These are phyloP conservation scores for Atta colombica DNA, from an alignment of 1,140 invertebrate species.

Conservation along the genomic window DNA sequence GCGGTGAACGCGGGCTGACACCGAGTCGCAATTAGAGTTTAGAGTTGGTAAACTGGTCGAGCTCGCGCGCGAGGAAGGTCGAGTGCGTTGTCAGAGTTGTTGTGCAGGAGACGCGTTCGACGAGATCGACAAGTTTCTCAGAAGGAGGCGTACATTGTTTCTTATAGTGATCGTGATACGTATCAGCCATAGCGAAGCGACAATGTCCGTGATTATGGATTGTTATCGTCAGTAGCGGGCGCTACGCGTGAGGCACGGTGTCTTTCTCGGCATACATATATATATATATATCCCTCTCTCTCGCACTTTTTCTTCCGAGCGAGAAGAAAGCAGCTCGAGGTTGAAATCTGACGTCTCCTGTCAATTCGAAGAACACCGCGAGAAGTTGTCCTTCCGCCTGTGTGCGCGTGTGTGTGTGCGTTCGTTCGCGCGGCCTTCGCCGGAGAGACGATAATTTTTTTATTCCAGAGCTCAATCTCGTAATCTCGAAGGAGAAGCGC, in stretches of 20 bases:
- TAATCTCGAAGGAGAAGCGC: neutral
- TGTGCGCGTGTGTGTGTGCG: neutral
- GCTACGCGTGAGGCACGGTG: conserved; percentile 64
- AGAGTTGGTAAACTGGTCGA: conserved; percentile 65
- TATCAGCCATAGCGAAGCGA: conserved; percentile 63
- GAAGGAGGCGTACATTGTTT: neutral
- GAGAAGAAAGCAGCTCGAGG: conserved; percentile 4
- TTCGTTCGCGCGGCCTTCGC: neutral
- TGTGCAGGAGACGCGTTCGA: conserved; percentile 11
- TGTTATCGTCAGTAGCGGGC: conserved; percentile 83
- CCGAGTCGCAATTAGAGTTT: conserved; percentile 57
- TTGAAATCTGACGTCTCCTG: neutral
- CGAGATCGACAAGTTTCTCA: neutral
- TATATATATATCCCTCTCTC: conserved; percentile 11
- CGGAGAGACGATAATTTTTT: conserved; percentile 26
- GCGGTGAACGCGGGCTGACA: conserved; percentile 53
- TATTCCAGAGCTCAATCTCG: neutral
- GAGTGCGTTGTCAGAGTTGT: conserved; percentile 1
- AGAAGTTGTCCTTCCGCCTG: neutral
- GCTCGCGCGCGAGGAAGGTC: conserved; percentile 32
- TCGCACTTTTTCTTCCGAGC: neutral
- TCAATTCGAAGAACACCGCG: neutral
- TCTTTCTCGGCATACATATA: conserved; percentile 9
- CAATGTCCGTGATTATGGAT: conserved; percentile 85
- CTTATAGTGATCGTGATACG: conserved; percentile 66